Evolutionary conservation across 2,888 invertebrate genomes (phyloP).

Genomic region (Clunio marinus): DNA sequence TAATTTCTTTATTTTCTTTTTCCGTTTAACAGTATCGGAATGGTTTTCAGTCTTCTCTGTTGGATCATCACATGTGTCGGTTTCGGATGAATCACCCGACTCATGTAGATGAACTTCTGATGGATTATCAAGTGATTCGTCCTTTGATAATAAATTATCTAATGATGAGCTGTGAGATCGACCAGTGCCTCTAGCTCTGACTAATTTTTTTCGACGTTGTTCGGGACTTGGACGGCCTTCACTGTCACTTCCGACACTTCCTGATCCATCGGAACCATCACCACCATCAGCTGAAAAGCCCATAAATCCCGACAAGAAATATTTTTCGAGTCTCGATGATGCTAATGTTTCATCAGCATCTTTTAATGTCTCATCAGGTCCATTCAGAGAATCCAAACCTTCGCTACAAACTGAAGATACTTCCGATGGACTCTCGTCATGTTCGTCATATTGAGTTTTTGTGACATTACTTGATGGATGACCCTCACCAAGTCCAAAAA

Average conservation of each 20-base stretch:
- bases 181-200: constrained; percentile 76
- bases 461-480: constrained; percentile 42
- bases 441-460: constrained; percentile 49
- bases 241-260: constrained; percentile 86
- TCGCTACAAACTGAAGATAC: constrained; percentile 84
- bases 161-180: constrained; percentile 76
- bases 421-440: constrained; percentile 61
- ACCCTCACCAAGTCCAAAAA: constrained; percentile 77
- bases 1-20: constrained; percentile 72
- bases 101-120: constrained; percentile 49
- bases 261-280: constrained; percentile 75
- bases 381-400: constrained; percentile 67
- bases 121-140: constrained; percentile 55
- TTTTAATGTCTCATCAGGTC: constrained; percentile 55
- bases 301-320: constrained; percentile 81
- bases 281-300: constrained; percentile 72
- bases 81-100: constrained; percentile 62
- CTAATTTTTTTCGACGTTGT: constrained; percentile 73
- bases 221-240: constrained; percentile 85
- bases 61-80: constrained; percentile 65
- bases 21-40: constrained; percentile 77
- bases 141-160: constrained; percentile 69
- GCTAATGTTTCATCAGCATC: constrained; percentile 65
- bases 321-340: constrained; percentile 81
- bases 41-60: constrained; percentile 70